Evolutionary conservation across 2,113 vertebrate species (phyloP).

Genomic region (Stercorarius parasiticus): DNA sequence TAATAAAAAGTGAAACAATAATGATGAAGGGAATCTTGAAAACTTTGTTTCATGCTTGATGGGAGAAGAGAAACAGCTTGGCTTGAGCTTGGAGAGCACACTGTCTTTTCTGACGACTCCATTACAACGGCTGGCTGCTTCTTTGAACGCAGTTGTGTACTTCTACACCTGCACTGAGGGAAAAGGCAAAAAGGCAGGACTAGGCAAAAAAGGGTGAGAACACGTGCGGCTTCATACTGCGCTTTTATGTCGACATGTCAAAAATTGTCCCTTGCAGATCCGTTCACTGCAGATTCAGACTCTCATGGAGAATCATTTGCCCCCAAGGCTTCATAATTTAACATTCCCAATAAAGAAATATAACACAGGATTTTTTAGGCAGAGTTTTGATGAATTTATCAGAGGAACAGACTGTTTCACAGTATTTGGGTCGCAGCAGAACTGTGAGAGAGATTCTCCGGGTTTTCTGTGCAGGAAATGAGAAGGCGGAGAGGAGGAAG

Average conservation of each 20-base stretch:
- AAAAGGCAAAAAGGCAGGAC: not conserved
- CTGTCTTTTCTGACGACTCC: not conserved
- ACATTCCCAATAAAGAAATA: not conserved
- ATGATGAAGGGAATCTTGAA: not conserved
- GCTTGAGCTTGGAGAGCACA: not conserved
- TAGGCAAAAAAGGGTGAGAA: not conserved
- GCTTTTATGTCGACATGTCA: not conserved
- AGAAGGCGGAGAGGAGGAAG: constrained; percentile 49
- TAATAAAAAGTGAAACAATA: not conserved
- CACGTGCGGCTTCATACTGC: not conserved
- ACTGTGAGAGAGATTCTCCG: constrained; percentile 5
- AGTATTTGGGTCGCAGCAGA: constrained; percentile 49
- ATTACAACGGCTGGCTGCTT: fast-evolving
- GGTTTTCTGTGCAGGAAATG: constrained; percentile 52
- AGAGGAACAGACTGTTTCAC: constrained; percentile 50
- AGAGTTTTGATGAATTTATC: not conserved
- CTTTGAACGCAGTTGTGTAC: not conserved
- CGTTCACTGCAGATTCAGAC: not conserved
- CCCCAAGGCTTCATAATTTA: not conserved
- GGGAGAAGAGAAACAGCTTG: not conserved
- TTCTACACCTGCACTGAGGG: not conserved
- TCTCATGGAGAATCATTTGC: not conserved
- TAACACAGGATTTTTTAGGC: not conserved
- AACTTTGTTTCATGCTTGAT: not conserved
- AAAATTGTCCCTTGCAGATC: not conserved